Conservation (phyloP, 2,797 vertebrate genomes). For the Lithobates pipiens region DNA sequence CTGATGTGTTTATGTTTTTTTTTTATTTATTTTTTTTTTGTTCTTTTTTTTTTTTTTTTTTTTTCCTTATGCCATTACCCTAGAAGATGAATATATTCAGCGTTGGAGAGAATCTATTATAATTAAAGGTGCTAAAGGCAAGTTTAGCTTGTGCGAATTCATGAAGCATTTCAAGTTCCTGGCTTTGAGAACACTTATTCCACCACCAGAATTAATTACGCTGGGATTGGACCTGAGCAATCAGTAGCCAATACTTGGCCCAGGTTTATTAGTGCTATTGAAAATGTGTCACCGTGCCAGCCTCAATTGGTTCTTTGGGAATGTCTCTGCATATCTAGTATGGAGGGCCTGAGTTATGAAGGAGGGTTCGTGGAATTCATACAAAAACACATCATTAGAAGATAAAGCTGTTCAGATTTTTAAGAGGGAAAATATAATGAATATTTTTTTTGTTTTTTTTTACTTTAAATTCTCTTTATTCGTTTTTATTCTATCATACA, state of each 20-base stretch:
- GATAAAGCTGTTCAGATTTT: neutral
- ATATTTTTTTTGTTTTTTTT: no score
- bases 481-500: no score
- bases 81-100: constrained; percentile 38
- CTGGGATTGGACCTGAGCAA: constrained; percentile 18
- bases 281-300: constrained; percentile 2
- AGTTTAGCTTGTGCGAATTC: constrained; percentile 39
- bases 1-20: neutral
- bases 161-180: constrained; percentile 19
- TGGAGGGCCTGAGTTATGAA: neutral
- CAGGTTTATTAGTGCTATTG: neutral
- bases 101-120: constrained; percentile 21
- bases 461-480: no score
- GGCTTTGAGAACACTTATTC: constrained; percentile 33
- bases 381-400: neutral
- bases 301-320: neutral
- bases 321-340: neutral
- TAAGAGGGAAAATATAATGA: neutral
- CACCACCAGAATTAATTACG: constrained; percentile 41
- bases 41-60: neutral
- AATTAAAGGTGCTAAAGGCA: constrained; percentile 47
- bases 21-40: neutral
- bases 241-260: constrained; percentile 23
- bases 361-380: neutral
- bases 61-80: neutral